Percentiles rank a stretch among this genome's conserved stretches.
phyloP scores from a whole-genome alignment of 2,797 vertebrate genomes.

The Enteromius radiatus region DNA sequence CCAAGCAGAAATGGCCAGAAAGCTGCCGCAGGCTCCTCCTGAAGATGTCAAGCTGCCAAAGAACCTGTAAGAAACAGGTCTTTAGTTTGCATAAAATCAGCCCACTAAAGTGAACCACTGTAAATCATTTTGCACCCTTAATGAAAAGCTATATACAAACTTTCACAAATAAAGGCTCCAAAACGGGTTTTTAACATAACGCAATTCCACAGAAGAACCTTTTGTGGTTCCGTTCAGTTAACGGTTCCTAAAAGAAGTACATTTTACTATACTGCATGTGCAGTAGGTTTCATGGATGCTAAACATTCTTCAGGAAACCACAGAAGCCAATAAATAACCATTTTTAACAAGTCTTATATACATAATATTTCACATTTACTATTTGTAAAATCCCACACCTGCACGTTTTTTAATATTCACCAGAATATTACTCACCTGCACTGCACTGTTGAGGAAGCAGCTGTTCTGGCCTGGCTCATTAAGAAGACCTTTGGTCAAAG shows the following conservation, averaged over 20 bases:
- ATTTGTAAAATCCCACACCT: not conserved
- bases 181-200: not conserved
- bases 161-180: not conserved
- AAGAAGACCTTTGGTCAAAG: conserved; percentile 93
- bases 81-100: conserved; percentile 16
- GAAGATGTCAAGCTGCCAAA: conserved; percentile 90
- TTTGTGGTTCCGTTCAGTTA: not conserved
- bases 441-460: conserved; percentile 98
- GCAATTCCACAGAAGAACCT: not conserved
- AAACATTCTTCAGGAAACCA: not conserved
- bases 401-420: not conserved
- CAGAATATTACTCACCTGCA: conserved; percentile 84
- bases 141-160: not conserved
- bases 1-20: conserved; percentile 85
- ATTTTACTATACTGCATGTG: not conserved
- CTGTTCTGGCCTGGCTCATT: conserved; percentile 98
- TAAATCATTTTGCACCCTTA: not conserved
- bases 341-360: not conserved
- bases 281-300: not conserved
- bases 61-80: conserved; percentile 71
- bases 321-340: not conserved
- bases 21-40: conserved; percentile 84
- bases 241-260: not conserved
- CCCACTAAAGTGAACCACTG: not conserved
- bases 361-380: not conserved